Evolutionary conservation across 2,888 invertebrate species (phyloP), one percentile per base, ranked within the genome.

Genomic region (Tridacna crocea): DNA sequence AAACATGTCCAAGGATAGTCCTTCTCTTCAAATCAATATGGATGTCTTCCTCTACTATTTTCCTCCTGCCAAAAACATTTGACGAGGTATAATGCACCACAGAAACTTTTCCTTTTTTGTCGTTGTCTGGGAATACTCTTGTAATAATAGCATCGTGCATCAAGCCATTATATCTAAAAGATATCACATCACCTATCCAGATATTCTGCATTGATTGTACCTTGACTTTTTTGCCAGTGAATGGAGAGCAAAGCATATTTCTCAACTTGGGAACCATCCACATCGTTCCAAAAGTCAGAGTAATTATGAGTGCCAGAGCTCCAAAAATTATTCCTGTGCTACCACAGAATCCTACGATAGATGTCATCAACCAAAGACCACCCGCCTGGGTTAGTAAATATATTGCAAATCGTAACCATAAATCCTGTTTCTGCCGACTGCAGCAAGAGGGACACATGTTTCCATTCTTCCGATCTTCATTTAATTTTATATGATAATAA

Each of bases 121-220:
- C n/a, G 15, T 36, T 12, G 26, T 75, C 72, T 19, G 58, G 46
- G 27, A 17, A 72, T 6, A 74, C 55, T 19, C 19, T 51, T 0
- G 77, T 73, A 11, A 83, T 80, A 70, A 83, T 68, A 24, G 63
- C 80, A 19, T 80, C 75, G 55, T 80, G 77, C 47, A 47, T 55
- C 10, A 55, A 55, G 8, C 51, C 36, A 19, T 12, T 47, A 13
- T 75, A 46, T 19, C 65, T 63, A 36, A 75, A 77, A 3, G 70
- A 75, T 6, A 83, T 65, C 3, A 83, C 75, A 66, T 83, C 77
- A 8, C 77, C 80, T n/a, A 19, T 19, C 47, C 58, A 61, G 13
- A 80, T 66, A 19, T 80, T 36, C 13, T 72, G 27, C 26, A 77
- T 26, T 27, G 65, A 48, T 19, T 66, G 4, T 15, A 80, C 70